A percentile compares a stretch with the other conserved stretches of the same genome.
phyloP scores from a whole-genome alignment of 2,113 vertebrate genomes.

The Antigone vipio region DNA sequence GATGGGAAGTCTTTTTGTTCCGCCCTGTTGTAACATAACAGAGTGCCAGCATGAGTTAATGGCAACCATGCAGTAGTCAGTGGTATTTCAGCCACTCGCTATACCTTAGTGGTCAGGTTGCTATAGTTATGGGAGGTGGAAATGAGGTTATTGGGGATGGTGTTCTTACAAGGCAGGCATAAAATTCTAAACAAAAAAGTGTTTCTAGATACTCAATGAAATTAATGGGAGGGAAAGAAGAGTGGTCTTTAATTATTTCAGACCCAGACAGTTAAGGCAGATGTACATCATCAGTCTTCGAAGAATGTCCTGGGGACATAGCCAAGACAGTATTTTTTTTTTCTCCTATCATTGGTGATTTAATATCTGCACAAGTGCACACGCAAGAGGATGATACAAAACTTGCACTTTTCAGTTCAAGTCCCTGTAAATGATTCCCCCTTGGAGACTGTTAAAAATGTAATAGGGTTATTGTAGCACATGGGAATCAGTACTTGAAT shows the following conservation, averaged over 20 bases:
- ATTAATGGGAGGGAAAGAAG: conserved; percentile 24
- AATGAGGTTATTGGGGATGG: not conserved
- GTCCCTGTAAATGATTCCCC: conserved; percentile 14
- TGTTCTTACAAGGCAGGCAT: not conserved
- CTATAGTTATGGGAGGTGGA: not conserved
- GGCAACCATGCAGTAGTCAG: not conserved
- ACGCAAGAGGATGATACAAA: not conserved
- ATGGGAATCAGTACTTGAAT: not conserved
- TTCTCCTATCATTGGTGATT: not conserved
- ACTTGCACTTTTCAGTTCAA: conserved; percentile 29
- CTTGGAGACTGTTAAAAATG: not conserved
- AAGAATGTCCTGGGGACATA: conserved; percentile 44
- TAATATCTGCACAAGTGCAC: conserved; percentile 25
- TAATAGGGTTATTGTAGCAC: conserved; percentile 29
- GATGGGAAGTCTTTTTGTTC: not conserved
- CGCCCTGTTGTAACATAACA: rapidly evolving
- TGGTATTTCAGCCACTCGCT: not conserved
- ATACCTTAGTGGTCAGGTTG: not conserved
- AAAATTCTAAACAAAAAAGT: not conserved
- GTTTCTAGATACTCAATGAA: not conserved
- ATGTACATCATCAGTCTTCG: conserved; percentile 31
- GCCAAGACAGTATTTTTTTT: conserved; percentile 22
- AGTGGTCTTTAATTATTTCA: conserved; percentile 35
- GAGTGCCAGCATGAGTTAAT: not conserved
- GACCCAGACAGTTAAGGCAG: conserved; percentile 1